phyloP scores from a whole-genome alignment of 2,888 invertebrate genomes.

The Embidobia sp. region DNA sequence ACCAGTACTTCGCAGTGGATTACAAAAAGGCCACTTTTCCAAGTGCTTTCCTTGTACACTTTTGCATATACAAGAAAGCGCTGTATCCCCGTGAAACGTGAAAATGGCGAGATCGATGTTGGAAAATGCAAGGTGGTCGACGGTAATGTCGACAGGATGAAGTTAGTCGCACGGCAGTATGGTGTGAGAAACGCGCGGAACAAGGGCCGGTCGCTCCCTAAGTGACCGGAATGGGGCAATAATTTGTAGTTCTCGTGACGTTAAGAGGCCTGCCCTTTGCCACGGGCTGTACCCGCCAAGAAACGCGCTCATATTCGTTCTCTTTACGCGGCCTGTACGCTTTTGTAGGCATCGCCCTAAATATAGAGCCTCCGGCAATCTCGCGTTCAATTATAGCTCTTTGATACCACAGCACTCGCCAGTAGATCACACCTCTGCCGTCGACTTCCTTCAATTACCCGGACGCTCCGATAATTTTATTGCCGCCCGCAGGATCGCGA shows the following conservation, averaged over 20 bases:
- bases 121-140: conserved; percentile 53
- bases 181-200: conserved; percentile 71
- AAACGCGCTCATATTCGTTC: conserved; percentile 62
- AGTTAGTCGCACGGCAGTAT: conserved; percentile 35
- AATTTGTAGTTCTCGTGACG: conserved; percentile 80
- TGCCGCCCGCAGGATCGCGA: conserved; percentile 58
- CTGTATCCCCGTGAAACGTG: too few species aligned
- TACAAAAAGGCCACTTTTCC: too few species aligned
- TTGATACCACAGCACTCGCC: conserved; percentile 74
- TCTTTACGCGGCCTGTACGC: conserved; percentile 68
- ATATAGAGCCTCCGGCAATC: conserved; percentile 77
- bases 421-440: conserved; percentile 65
- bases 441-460: conserved; percentile 57
- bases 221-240: conserved; percentile 81
- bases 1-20: too few species aligned
- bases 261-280: conserved; percentile 78
- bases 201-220: conserved; percentile 79
- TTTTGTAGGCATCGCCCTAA: conserved; percentile 76
- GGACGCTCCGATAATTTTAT: conserved; percentile 68
- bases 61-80: too few species aligned
- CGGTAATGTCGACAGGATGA: conserved; percentile 53
- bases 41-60: too few species aligned
- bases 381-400: conserved; percentile 79
- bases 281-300: conserved; percentile 68
- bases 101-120: conserved; percentile 36